Evolutionary conservation across 2,888 invertebrate genomes (phyloP), one percentile per base, ranked within the genome.

Genomic region (Pinctada fucata): DNA sequence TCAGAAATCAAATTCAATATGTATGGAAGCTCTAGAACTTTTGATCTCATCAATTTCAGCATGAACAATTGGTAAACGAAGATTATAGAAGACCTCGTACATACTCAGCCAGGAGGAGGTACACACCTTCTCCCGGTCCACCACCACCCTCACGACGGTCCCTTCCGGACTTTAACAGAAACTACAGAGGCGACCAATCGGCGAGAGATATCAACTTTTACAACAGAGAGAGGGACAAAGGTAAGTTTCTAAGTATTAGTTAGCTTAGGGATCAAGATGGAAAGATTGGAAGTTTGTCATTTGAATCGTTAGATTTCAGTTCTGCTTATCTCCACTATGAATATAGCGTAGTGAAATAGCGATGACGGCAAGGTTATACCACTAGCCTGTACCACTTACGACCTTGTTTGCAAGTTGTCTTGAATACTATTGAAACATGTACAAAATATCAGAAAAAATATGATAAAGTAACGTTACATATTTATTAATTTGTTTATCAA

Each of bases 131-230:
- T 31, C 88, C 89, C 13, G 82, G 83, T 45, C 80, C 82, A 4
- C 85, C 83, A 2, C 83, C 84, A n/a, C 88, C 88, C 3, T 87
- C 88, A 48, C 78, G 90, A 75, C 76, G 87, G n/a, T 89, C 89
- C 2, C 79, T 89, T 6, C 89, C 88, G 67, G 89, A 87, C 63
- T 83, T 87, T 13, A 72, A 77, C 31, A 75, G 81, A 70, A 81
- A 82, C 65, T 71, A 84, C 69, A 45, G 68, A 13, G 68, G 68
- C 13, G 68, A 68, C 45, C 74, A 74, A 63, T 66, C 74, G 5
- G 50, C 31, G 10, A 50, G 74, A 31, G 74, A 74, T 48, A 49
- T 49, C 31, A 74, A 74, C 66, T 58, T 10, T 13, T 63, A 65
- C 50, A 66, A 74, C 51, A 58, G 63, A 0, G 58, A 65, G n/a